Conservation (phyloP, 2,113 vertebrate species). For the Nibea coibor region DNA sequence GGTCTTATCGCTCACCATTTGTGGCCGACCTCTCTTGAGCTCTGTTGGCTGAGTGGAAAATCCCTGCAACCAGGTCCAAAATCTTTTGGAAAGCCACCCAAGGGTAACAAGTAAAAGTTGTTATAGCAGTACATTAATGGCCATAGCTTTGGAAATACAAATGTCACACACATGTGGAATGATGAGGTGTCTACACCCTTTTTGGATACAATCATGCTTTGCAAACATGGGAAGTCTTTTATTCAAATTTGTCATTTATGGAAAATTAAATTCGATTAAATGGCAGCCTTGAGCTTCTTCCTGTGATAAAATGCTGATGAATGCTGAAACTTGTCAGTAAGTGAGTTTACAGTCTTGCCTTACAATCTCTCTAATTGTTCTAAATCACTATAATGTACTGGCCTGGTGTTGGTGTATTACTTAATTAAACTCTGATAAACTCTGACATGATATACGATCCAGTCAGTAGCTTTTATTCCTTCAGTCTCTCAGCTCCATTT, state of each 20-base stretch:
- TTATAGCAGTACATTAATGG: not conserved
- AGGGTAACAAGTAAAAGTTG: not conserved
- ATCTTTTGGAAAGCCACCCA: not conserved
- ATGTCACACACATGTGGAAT: not conserved
- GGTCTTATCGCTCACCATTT: not conserved
- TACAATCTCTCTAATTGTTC: conserved; percentile 18
- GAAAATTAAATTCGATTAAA: not conserved
- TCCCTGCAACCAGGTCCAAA: not conserved
- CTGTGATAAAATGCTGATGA: not conserved
- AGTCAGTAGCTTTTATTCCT: not conserved
- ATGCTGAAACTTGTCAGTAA: conserved; percentile 11
- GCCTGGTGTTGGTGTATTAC: not conserved
- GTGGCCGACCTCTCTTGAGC: not conserved
- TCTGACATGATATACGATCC: conserved; percentile 43
- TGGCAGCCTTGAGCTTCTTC: not conserved
- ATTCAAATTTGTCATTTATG: not conserved
- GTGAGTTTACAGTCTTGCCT: conserved; percentile 14
- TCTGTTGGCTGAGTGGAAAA: not conserved
- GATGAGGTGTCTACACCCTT: not conserved
- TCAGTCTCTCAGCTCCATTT: conserved; percentile 40
- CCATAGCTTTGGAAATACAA: not conserved
- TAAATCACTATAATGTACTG: not conserved
- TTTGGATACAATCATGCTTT: not conserved
- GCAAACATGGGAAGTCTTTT: not conserved
- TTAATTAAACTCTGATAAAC: conserved; percentile 44